phyloP scores from a whole-genome alignment of 2,888 invertebrate species.

The Cremastobaeus sp. region DNA sequence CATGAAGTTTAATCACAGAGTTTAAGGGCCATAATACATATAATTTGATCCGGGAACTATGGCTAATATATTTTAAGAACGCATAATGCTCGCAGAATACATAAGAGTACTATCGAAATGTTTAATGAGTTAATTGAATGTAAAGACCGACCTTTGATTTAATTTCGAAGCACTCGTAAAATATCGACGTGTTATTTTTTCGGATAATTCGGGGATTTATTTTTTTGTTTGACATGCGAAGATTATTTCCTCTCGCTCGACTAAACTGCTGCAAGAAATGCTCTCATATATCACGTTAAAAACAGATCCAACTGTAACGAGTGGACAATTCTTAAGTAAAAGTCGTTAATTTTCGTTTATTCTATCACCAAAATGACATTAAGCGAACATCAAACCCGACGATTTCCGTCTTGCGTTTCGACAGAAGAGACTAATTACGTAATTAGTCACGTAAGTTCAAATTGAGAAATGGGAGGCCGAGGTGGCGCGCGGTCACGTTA shows the following conservation, averaged over 20 bases:
- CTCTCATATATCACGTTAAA: constrained; percentile 5
- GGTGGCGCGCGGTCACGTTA: constrained; percentile 42
- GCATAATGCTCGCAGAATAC: not conserved
- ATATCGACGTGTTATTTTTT: too few relatives aligned
- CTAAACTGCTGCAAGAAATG: too few relatives aligned
- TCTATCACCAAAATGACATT: constrained; percentile 14
- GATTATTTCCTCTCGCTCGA: too few relatives aligned
- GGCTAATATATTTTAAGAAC: constrained; percentile 32
- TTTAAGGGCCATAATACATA: constrained; percentile 25
- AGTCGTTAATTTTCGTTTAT: not conserved
- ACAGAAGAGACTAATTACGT: constrained; percentile 37
- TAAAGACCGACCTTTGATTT: constrained; percentile 15
- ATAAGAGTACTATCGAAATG: constrained; percentile 25
- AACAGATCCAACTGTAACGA: not conserved
- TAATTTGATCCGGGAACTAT: constrained; percentile 27
- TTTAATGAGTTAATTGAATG: constrained; percentile 42
- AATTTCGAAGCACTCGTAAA: not conserved
- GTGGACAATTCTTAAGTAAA: not conserved
- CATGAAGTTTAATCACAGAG: constrained; percentile 21
- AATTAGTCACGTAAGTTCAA: constrained; percentile 52
- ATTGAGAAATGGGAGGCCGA: constrained; percentile 44
- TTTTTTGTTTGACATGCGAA: too few relatives aligned
- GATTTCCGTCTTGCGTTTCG: constrained; percentile 31
- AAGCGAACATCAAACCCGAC: constrained; percentile 24
- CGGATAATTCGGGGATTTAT: not conserved